Base-by-base conservation (phyloP, 2,113 vertebrate genomes). In the Propithecus coquereli region DNA sequence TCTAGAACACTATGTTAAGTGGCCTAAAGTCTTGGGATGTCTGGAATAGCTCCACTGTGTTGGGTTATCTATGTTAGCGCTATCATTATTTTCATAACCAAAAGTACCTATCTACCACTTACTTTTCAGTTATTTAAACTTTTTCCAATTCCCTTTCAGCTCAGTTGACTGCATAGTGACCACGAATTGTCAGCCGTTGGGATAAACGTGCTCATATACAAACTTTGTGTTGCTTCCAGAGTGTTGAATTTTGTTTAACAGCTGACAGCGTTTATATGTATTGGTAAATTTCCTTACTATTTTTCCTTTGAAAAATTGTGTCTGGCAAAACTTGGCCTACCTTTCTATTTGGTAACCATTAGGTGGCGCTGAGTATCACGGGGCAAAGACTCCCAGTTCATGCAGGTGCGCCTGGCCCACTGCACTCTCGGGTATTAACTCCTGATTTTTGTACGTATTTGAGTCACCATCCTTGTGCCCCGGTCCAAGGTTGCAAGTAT, bases 81-180 rank as follows among this genome's bases (percentile, higher is more conserved):
- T 50, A 27, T 50, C 27, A 71, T 66, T 20, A 63, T 76, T 54
- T 7, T 65, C 20, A 34, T 54, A 74, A 59, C 17, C 25, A 40
- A 34, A 34, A 94, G 27, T n/a, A 70, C 4, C 23, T 63, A 45
- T 30, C 10, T 89, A 9, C 3, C 18, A 47, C 37, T 50, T 73
- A 25, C 34, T 63, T 93, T 90, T 83, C 3, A 70, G 8, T 89
- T 54, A 81, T 71, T 84, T 74, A 18, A 65, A 68, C n/a, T 47
- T 96, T 90, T 86, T 27, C n/a, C 57, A 82, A 9, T 92, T 91
- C 10, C 11, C 23, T 94, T 79, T 89, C 63, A 89, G 61, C 20
- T 86, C 22, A 5, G 17, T n/a, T 20, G 74, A 13, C 7, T 79
- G 0, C 12, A 40, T 6, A 63, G 52, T 45, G 27, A 32, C 76